Evolutionary conservation across 2,888 invertebrate genomes (phyloP).

Genomic region (Drosophila buzzatii): DNA sequence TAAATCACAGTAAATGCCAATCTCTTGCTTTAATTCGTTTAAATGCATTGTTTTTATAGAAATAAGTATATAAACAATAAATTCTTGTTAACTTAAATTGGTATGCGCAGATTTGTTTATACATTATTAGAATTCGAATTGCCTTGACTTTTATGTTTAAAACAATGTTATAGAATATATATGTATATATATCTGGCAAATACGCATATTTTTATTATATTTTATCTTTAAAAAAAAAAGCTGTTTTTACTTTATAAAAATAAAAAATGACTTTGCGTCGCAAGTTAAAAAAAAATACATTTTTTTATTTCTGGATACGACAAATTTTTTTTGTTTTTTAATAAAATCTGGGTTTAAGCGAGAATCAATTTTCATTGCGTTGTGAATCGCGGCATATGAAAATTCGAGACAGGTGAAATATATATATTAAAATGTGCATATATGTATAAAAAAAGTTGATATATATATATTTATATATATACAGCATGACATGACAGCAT

Average conservation of each 20-base stretch:
- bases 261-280: neutral
- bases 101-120: neutral
- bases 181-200: no score
- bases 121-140: neutral
- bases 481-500: conserved; percentile 42
- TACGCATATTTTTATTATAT: no score
- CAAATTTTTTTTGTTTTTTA: no score
- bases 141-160: no score
- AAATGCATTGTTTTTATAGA: neutral
- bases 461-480: neutral
- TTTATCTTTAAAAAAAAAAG: no score
- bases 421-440: neutral
- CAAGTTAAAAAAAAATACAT: no score
- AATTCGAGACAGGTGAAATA: neutral
- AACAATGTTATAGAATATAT: no score
- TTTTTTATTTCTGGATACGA: no score
- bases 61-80: neutral
- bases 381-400: neutral
- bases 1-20: neutral
- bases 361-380: neutral
- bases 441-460: neutral
- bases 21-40: neutral
- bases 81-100: neutral
- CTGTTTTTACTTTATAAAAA: no score
- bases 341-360: no score